Conservation (phyloP, 2,888 invertebrate species). For the Nomada lathburiana region DNA sequence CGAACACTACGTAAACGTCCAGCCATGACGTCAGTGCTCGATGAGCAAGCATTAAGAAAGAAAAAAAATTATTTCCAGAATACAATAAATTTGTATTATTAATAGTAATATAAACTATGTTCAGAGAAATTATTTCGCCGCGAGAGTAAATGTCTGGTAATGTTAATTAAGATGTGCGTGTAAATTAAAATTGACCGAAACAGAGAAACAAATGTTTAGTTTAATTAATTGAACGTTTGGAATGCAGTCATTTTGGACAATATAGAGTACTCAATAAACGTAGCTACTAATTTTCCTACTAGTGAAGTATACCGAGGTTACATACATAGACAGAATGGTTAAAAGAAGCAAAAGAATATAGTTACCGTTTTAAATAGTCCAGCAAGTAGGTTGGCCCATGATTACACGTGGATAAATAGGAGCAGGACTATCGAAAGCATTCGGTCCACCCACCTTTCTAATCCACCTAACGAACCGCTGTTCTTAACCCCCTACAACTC, state of each 20-base stretch:
- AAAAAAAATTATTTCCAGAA: too few species aligned
- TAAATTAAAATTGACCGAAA: too few species aligned
- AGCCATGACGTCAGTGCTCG: constrained; percentile 41
- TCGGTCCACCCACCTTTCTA: constrained; percentile 21
- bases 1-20: constrained; percentile 48
- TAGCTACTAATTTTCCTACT: not conserved
- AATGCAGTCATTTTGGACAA: too few species aligned
- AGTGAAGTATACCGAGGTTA: not conserved
- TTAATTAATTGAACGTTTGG: too few species aligned
- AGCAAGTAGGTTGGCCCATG: constrained; percentile 6
- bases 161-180: too few species aligned
- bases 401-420: constrained; percentile 27
- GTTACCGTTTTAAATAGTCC: constrained; percentile 13
- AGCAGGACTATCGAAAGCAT: constrained; percentile 23
- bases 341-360: not conserved
- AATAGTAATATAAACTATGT: not conserved
- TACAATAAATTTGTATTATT: not conserved
- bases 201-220: too few species aligned
- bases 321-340: not conserved
- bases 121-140: not conserved
- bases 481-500: constrained; percentile 17
- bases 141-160: too few species aligned
- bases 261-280: too few species aligned
- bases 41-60: not conserved
- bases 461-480: constrained; percentile 31